Evolutionary conservation across 2,113 vertebrate species (phyloP), one percentile per base, ranked within the genome.

Genomic region (Hyaena hyaena): DNA sequence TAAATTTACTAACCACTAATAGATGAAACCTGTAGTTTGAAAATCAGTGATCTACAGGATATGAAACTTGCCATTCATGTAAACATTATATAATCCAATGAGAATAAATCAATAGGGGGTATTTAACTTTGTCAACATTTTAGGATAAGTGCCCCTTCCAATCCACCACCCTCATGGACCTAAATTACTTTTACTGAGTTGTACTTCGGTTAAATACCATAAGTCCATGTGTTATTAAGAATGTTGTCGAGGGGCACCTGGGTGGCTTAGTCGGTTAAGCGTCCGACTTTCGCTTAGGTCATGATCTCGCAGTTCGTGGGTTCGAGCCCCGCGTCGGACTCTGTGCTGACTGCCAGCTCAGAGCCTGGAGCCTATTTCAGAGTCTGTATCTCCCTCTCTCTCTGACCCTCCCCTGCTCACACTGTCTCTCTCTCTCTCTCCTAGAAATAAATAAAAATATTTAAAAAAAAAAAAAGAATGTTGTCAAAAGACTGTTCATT

Each of bases 1-100:
- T 90, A 71, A 96, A 79, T 93, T 83, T 93, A 87, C 71, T 50
- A 43, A 17, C 53, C 50, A 76, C 39, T 82, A 82, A 73, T 9
- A 90, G 31, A 83, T 86, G 10, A 31, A 71, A 76, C 2, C 33
- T 77, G 4, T 86, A 89, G 21, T 88, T 74, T 93, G 21, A 92
- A 95, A 80, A 85, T 53, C 39, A 74, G 19, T 90, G 16, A 23
- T 33, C 5, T 80, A 74, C 80, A 95, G 33, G 53, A 43, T 39
- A 53, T 65, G 19, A 89, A 84, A 77, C 17, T 24, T 87, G 21
- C n/a, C 45, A 79, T 77, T 90, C 31, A 81, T 68, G 26, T 89
- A 96, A 61, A 92, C 50, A 89, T 79, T 48, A 68, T 10, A 31
- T 83, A 66, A 93, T 76, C 74, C 14, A 74, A 10, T 68, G 19